Conservation (phyloP, 2,113 vertebrate species). For the Excalfactoria chinensis region DNA sequence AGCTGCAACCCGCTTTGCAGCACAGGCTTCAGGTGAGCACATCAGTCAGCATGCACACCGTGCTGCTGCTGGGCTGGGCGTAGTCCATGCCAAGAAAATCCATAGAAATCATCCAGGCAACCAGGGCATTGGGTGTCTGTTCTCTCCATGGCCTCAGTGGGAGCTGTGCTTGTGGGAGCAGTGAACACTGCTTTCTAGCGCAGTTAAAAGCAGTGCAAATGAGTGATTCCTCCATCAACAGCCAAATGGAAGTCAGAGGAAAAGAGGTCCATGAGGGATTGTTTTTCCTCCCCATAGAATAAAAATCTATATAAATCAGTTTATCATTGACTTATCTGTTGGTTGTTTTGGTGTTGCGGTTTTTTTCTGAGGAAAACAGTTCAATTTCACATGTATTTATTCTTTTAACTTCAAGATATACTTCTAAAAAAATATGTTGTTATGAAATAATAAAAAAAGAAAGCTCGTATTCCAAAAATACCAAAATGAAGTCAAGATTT, state of each 20-base stretch:
- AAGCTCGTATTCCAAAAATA: not conserved
- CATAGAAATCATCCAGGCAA: constrained; percentile 10
- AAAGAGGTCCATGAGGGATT: not conserved
- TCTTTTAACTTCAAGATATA: not conserved
- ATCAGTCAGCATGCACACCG: not conserved
- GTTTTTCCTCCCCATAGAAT: not conserved
- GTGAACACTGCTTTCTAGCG: not conserved
- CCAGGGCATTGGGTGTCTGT: not conserved
- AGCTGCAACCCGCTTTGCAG: not conserved
- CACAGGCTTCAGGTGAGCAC: not conserved
- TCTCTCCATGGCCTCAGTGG: constrained; percentile 12
- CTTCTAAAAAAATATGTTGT: not conserved
- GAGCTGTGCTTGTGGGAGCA: constrained; percentile 14
- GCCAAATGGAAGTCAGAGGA: not conserved
- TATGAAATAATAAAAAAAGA: not conserved
- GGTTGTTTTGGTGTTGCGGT: too few species aligned
- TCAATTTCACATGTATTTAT: not conserved
- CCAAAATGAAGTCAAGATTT: not conserved
- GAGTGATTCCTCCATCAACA: not conserved
- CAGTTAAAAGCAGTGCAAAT: not conserved
- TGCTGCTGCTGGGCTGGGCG: not conserved
- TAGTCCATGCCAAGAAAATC: constrained; percentile 7
- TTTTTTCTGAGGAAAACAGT: accelerated
- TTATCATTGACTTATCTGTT: not conserved
- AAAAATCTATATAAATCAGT: constrained; percentile 6